phyloP scores from a whole-genome alignment of 2,113 vertebrate species.

The Etheostoma cragini region DNA sequence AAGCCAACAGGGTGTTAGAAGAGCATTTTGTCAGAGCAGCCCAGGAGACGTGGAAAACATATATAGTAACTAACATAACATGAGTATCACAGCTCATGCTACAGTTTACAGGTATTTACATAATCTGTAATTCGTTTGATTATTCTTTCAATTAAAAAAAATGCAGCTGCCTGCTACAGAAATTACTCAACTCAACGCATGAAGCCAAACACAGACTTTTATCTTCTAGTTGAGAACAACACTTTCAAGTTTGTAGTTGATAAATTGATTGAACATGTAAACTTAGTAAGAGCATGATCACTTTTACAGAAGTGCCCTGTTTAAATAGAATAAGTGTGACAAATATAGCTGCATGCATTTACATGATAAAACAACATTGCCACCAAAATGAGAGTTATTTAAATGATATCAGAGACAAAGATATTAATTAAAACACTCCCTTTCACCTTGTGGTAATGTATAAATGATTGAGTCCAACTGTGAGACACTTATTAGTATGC shows the following conservation, averaged over 20 bases:
- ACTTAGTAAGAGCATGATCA: background rate
- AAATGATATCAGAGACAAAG: background rate
- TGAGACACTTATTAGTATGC: background rate
- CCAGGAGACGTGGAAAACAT: background rate
- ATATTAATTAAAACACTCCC: background rate
- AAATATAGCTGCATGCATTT: background rate
- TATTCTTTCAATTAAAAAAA: background rate
- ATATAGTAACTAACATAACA: background rate
- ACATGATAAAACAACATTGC: background rate
- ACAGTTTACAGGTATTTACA: background rate
- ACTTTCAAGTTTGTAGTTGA: background rate
- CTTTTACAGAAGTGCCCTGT: background rate
- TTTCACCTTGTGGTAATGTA: background rate
- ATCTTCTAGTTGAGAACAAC: background rate
- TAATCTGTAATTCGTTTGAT: background rate
- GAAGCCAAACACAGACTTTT: background rate
- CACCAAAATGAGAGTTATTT: background rate
- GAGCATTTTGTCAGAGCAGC: constrained; percentile 4
- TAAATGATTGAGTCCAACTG: background rate
- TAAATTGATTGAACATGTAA: background rate
- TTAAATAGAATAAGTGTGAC: background rate
- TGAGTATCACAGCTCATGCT: background rate
- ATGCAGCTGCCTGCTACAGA: background rate
- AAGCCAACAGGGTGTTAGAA: background rate
- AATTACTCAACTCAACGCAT: background rate